These are phyloP conservation scores for Rotaria macrura DNA, from an alignment of 2,888 invertebrate genomes.

Conservation along the genomic window DNA sequence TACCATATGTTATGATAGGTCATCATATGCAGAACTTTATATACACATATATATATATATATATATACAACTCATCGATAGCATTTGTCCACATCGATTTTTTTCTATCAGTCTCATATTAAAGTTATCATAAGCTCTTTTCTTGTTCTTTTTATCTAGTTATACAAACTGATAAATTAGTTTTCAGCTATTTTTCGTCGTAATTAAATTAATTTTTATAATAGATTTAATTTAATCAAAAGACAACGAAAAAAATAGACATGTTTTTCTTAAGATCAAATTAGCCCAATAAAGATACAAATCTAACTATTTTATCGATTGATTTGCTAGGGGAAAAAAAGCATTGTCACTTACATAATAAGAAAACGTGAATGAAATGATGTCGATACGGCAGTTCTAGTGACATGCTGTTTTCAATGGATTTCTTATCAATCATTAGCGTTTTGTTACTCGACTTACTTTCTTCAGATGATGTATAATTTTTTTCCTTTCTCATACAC, in stretches of 20 bases:
- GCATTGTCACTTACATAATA: not conserved
- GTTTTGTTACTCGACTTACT: not conserved
- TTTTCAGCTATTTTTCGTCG: not conserved
- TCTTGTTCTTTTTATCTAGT: not conserved
- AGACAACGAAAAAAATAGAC: not conserved
- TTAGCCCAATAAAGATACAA: not conserved
- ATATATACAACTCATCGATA: not conserved
- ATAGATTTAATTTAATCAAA: not conserved
- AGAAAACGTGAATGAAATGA: not conserved
- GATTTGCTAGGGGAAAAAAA: not conserved
- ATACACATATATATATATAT: not conserved
- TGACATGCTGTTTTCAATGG: not conserved
- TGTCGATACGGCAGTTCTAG: not conserved
- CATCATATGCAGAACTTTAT: not conserved
- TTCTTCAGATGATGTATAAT: not conserved
- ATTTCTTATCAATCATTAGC: not conserved
- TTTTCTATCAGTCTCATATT: not conserved
- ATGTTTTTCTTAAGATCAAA: not conserved
- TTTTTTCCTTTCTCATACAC: not conserved
- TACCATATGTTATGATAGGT: slow-evolving; percentile 7
- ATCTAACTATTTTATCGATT: not conserved
- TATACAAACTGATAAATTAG: not conserved
- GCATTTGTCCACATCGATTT: not conserved
- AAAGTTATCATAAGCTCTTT: not conserved
- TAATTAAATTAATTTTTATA: not conserved